Evolutionary conservation across 2,797 vertebrate genomes (phyloP).

Genomic region (Notolepis coatsorum): DNA sequence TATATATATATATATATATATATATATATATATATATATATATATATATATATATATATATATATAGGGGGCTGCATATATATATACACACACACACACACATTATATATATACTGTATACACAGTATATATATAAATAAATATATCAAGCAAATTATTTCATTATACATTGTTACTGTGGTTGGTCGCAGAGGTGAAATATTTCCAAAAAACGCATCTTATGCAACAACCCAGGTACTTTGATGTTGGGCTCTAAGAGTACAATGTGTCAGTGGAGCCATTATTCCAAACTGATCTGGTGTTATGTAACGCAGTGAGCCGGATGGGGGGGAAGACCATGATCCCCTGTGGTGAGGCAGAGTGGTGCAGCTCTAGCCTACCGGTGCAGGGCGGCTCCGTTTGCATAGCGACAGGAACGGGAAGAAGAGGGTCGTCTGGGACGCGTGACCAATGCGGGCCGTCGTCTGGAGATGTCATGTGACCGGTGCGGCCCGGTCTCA

Average conservation of each 20-base stretch:
- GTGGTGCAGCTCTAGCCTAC: conserved; percentile 16
- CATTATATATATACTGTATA: too few species aligned
- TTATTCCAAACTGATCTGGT: conserved; percentile 55
- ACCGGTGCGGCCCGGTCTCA: background rate
- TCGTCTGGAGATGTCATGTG: conserved; percentile 1
- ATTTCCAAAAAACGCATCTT: background rate
- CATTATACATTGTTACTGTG: background rate
- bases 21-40: too few species aligned
- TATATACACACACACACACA: too few species aligned
- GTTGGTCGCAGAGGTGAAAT: too few species aligned
- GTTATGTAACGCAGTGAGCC: conserved; percentile 61
- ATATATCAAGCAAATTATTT: background rate
- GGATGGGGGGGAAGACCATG: conserved; percentile 41
- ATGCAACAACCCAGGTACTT: conserved; percentile 18
- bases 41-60: too few species aligned
- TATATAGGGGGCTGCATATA: too few species aligned
- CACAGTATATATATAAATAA: too few species aligned
- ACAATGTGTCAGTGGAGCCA: conserved; percentile 47
- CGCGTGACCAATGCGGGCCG: conserved; percentile 23
- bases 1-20: too few species aligned
- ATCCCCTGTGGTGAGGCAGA: conserved; percentile 34
- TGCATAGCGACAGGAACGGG: conserved; percentile 30
- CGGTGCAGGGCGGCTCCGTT: conserved; percentile 14
- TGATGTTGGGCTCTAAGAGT: conserved; percentile 32
- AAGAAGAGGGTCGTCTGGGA: conserved; percentile 29